Evolutionary conservation across 1,140 invertebrate species (phyloP).

Genomic region (Muscidifurax raptorellus): DNA sequence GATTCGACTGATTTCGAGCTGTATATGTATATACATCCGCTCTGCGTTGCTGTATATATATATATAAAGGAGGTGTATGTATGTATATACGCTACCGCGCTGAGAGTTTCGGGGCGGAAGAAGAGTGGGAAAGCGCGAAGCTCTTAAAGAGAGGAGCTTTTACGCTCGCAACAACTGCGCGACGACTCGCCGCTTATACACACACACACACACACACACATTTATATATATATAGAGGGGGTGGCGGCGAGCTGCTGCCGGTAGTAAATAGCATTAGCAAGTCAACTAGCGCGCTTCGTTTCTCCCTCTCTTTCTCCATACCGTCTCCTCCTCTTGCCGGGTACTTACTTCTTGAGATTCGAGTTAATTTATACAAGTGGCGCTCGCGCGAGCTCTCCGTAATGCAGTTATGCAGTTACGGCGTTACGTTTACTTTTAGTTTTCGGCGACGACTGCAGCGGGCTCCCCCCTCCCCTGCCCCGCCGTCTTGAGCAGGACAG

Average conservation of each 20-base stretch:
- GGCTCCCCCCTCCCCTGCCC: constrained; percentile 6
- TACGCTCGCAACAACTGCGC: constrained; percentile 25
- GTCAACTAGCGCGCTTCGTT: constrained; percentile 70
- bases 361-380: constrained; percentile 73
- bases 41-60: no score
- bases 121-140: not conserved
- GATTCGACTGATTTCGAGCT: not conserved
- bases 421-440: constrained; percentile 67
- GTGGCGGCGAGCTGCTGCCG: constrained; percentile 53
- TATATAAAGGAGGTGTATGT: no score
- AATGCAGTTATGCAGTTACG: constrained; percentile 68
- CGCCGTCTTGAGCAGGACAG: not conserved
- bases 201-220: not conserved
- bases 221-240: constrained; percentile 2
- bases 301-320: not conserved
- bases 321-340: constrained; percentile 41
- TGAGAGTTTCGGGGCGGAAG: not conserved
- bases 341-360: constrained; percentile 72
- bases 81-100: not conserved
- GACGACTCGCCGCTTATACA: constrained; percentile 13
- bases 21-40: no score
- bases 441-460: constrained; percentile 54
- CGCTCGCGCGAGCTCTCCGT: constrained; percentile 51
- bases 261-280: constrained; percentile 73
- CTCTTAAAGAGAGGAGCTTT: constrained; percentile 43